Evolutionary conservation across 2,888 invertebrate genomes (phyloP), one percentile per base, ranked within the genome.

Genomic region (Octodonta nipae): DNA sequence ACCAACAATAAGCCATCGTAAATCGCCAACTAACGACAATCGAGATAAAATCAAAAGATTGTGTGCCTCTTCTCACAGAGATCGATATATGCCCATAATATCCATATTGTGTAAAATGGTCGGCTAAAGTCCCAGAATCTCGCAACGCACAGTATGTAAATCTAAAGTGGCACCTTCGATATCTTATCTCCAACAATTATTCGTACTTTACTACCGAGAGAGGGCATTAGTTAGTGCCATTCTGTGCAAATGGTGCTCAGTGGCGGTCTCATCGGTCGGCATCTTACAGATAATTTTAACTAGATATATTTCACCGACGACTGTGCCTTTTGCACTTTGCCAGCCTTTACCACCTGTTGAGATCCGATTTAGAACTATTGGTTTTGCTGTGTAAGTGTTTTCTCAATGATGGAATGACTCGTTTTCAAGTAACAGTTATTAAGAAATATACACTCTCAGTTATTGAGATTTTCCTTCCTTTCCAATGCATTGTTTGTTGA

Each of bases 141-240:
- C 11, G n/a, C 11, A 10, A 10, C 5, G 11, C 5, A 5, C 24
- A 22, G 5, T 3, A 22, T n/a, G n/a, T n/a, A n/a, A 25, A 6
- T 12, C 12, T 11, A 47, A 24, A 22, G 30, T 35, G 28, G 25
- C 32, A 13, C 38, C 16, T 40, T 49, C 50, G 49, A 54, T 55
- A 58, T 58, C 59, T 58, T 58, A 59, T 59, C 57, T 53, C 34
- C 49, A 55, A 57, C 58, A 58, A 58, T 58, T 58, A 58, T 58
- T 58, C 50, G 51, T 54, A 50, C 51, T 58, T 58, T 58, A 58
- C 53, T 51, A 48, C 51, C 45, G 43, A 36, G 40, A 47, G 47
- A 39, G 45, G 45, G 47, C 54, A 54, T 57, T 53, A 52, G 50
- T 56, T 55, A 54, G 42, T 50, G 52, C 55, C 54, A 54, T 55